Percentiles rank a stretch among this genome's conserved stretches.
These are phyloP conservation scores for Bilobella aurantiaca DNA, from an alignment of 1,140 invertebrate species.

Conservation along the genomic window DNA sequence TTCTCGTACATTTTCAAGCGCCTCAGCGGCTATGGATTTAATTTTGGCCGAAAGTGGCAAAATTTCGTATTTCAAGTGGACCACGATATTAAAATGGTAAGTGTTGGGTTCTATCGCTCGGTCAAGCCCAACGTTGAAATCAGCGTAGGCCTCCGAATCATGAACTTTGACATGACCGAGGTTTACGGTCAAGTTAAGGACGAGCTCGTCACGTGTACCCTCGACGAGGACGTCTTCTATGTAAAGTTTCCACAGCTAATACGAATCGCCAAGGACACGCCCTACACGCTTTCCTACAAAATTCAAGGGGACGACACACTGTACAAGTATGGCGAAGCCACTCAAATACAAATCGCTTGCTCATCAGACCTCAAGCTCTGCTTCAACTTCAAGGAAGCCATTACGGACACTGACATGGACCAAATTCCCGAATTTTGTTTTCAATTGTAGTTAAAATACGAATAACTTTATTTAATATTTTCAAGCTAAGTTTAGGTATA, in stretches of 20 bases:
- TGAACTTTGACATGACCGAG: conserved; percentile 21
- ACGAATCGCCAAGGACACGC: conserved; percentile 21
- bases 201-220: conserved; percentile 11
- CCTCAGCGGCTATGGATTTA: conserved; percentile 26
- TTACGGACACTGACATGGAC: conserved; percentile 26
- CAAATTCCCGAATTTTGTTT: conserved; percentile 31
- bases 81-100: conserved; percentile 23
- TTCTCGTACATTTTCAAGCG: conserved; percentile 28
- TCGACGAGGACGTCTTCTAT: conserved; percentile 26
- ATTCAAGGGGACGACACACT: conserved; percentile 30
- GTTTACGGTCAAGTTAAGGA: conserved; percentile 22
- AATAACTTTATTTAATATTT: too few species aligned
- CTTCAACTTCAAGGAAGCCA: conserved; percentile 23
- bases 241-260: conserved; percentile 24
- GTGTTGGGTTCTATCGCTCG: conserved; percentile 27
- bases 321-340: conserved; percentile 23
- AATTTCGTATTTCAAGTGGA: conserved; percentile 29
- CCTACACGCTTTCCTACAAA: conserved; percentile 30
- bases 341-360: conserved; percentile 10
- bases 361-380: conserved; percentile 18
- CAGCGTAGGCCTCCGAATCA: conserved; percentile 16
- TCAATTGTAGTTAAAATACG: conserved; percentile 9
- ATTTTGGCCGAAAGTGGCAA: conserved; percentile 28
- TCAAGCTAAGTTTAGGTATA: too few species aligned
- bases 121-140: conserved; percentile 17